Conservation (phyloP, 2,797 vertebrate genomes). For the Acrossocheilus fasciatus region DNA sequence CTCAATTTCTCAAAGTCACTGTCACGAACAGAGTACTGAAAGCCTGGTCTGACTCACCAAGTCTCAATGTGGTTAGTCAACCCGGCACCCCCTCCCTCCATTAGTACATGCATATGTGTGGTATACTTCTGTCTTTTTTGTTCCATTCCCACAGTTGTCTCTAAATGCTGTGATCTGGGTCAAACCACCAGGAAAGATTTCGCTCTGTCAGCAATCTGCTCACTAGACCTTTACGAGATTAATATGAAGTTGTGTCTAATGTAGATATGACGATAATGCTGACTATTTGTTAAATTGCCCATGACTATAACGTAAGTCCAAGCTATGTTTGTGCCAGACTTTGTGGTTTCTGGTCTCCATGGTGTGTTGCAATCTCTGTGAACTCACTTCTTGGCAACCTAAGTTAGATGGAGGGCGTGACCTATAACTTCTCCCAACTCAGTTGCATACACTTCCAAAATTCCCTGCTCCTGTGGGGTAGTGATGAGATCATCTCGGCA, state of each 20-base stretch:
- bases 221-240: constrained; percentile 18
- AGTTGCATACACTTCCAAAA: constrained; percentile 55
- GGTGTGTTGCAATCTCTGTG: constrained; percentile 49
- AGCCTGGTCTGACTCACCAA: constrained; percentile 61
- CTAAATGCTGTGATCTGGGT: constrained; percentile 39
- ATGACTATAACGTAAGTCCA: constrained; percentile 24
- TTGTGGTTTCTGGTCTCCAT: constrained; percentile 50
- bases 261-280: constrained; percentile 40
- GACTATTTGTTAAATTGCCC: constrained; percentile 33
- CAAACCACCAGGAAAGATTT: constrained; percentile 44
- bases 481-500: constrained; percentile 45
- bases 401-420: constrained; percentile 45
- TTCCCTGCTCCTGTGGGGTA: constrained; percentile 40
- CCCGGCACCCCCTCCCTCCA: constrained; percentile 55
- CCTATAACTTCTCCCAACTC: constrained; percentile 42
- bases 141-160: constrained; percentile 36
- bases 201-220: constrained; percentile 33
- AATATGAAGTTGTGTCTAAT: constrained; percentile 25
- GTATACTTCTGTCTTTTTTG: constrained; percentile 62
- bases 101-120: constrained; percentile 60
- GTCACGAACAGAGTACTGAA: constrained; percentile 58
- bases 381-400: constrained; percentile 51
- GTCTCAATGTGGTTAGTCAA: constrained; percentile 61
- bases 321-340: constrained; percentile 31
- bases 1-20: constrained; percentile 52